Percentiles rank a stretch among this genome's conserved stretches.
These are phyloP conservation scores for Patagioenas fasciata DNA, from an alignment of 2,113 vertebrate genomes.

Conservation along the genomic window DNA sequence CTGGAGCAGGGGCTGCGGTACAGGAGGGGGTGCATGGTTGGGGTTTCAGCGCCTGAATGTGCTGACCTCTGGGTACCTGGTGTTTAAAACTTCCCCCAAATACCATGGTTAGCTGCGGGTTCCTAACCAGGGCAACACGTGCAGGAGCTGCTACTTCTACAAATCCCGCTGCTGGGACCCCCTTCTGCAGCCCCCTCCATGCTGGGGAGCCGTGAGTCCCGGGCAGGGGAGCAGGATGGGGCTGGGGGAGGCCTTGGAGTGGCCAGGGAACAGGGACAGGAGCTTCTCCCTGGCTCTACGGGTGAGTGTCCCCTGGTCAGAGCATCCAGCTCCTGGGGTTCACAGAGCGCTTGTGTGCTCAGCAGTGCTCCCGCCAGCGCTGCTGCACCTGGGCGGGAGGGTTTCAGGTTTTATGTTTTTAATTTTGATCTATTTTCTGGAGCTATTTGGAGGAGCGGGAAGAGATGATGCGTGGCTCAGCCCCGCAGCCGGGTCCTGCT, in stretches of 20 bases:
- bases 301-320: neutral
- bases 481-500: neutral
- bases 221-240: neutral
- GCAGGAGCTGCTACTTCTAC: neutral
- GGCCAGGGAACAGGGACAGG: no score
- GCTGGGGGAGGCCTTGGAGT: neutral
- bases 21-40: neutral
- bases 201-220: no score
- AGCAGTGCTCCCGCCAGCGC: neutral
- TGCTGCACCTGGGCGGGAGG: neutral
- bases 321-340: neutral
- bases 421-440: neutral
- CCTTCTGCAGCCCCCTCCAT: no score
- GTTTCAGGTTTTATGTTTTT: neutral
- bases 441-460: neutral
- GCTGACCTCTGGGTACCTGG: neutral
- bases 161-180: neutral
- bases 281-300: rapidly evolving
- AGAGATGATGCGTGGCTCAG: neutral
- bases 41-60: rapidly evolving
- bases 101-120: neutral
- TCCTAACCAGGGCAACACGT: rapidly evolving
- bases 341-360: rapidly evolving
- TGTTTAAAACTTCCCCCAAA: neutral
- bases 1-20: neutral